Evolutionary conservation across 2,888 invertebrate genomes (phyloP), one percentile per base, ranked within the genome.

Genomic region (Napeogenes sylphis): DNA sequence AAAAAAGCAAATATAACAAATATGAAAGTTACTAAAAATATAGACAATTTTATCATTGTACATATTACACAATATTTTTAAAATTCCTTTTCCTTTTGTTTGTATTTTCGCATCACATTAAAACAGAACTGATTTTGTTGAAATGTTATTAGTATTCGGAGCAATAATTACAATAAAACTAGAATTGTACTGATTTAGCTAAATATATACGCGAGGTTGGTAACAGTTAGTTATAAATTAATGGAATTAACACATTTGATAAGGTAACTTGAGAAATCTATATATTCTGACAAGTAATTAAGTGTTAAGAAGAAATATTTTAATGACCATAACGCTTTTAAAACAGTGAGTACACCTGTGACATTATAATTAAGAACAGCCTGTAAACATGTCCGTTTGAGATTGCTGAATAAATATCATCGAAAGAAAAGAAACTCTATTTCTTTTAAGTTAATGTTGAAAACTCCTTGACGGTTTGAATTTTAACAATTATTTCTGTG

Each of bases 301-400:
- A 79, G 75, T 78, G 74, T 75, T 71, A 74, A 74, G 74, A 77
- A 75, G 68, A 77, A 71, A 74, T 77, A 80, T 79, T 78, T 81
- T 78, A 77, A 79, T 76, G 73, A 71, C 68, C 73, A 64, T 70
- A 70, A 55, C 58, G 35, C 54, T 51, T 60, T 56, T 12, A 57
- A 56, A 61, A 54, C 57, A 64, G 68, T 61, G 72, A 68, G 65
- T 73, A 74, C 75, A 76, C 81, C 79, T 78, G 78, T 79, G 77
- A 73, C 74, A 69, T 60, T 71, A 68, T 72, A 70, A 75, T 73
- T 73, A 70, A 63, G 58, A 55, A 47, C 21, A 47, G 5, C 58
- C n/a, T 56, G 38, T 13, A 21, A 8, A 59, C n/a, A 21, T 47
- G 14, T 14, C 14, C 21, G 47, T 45, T 56, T 56, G 12, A 56